A percentile compares a stretch with the other conserved stretches of the same genome.
These are phyloP conservation scores for Hyposoter didymator DNA, from an alignment of 2,888 invertebrate genomes.

Conservation along the genomic window DNA sequence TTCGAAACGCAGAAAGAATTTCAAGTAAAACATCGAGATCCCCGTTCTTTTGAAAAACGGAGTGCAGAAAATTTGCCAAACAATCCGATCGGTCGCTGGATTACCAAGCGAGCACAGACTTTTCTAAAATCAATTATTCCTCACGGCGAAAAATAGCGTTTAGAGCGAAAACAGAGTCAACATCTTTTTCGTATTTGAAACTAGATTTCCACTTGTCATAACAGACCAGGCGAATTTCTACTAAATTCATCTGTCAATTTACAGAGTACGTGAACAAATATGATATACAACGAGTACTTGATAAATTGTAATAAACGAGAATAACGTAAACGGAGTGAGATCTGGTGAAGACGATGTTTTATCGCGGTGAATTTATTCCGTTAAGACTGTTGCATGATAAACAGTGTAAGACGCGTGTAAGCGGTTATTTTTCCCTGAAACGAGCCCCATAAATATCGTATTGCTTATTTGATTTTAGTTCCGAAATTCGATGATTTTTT, in stretches of 20 bases:
- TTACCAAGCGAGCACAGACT: neutral
- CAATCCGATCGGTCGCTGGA: neutral
- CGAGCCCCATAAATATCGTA: conserved; percentile 3
- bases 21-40: neutral
- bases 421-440: neutral
- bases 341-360: conserved; percentile 78
- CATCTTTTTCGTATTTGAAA: neutral
- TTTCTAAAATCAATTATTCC: neutral
- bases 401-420: conserved; percentile 2
- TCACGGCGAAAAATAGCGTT: neutral
- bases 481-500: neutral
- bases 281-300: conserved; percentile 39
- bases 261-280: conserved; percentile 5
- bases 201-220: conserved; percentile 15
- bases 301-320: conserved; percentile 54
- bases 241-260: neutral
- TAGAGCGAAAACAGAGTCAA: neutral
- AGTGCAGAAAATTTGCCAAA: neutral
- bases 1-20: neutral
- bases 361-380: conserved; percentile 7
- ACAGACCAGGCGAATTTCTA: conserved; percentile 5
- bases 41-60: neutral
- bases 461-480: neutral
- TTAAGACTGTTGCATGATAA: neutral
- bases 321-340: conserved; percentile 77